phyloP scores from a whole-genome alignment of 2,113 vertebrate species.

The Hemiscyllium ocellatum region DNA sequence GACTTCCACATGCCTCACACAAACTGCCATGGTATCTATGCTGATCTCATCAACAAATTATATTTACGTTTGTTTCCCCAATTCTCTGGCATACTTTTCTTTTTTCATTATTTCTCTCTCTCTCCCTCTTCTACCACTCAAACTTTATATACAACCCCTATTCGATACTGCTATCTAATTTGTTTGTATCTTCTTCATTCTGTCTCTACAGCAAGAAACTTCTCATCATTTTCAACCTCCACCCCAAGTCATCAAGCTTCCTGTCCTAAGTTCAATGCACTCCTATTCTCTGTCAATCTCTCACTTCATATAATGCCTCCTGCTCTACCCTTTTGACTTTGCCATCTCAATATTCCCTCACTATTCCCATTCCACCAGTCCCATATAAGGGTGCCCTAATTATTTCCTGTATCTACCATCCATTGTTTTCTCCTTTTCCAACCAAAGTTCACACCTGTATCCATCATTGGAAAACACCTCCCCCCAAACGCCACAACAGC shows the following conservation, averaged over 20 bases:
- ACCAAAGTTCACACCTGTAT: not conserved
- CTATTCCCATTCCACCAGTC: not conserved
- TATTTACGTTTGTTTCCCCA: not conserved
- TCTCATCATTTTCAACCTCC: not conserved
- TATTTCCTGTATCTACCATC: not conserved
- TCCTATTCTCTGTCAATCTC: not conserved
- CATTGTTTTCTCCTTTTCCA: not conserved
- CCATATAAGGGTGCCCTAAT: not conserved
- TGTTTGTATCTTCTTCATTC: not conserved
- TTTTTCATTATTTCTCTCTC: not conserved
- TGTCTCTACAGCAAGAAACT: not conserved
- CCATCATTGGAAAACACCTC: not conserved
- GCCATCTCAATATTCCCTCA: not conserved
- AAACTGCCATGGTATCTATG: not conserved
- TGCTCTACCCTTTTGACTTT: not conserved
- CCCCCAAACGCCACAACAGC: not conserved
- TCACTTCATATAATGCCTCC: not conserved
- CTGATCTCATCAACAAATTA: not conserved
- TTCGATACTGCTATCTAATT: not conserved
- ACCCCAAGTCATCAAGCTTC: not conserved
- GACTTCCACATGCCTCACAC: not conserved
- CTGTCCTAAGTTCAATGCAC: not conserved
- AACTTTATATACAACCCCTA: not conserved
- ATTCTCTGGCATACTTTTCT: not conserved
- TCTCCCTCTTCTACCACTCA: not conserved